phyloP scores from a whole-genome alignment of 2,888 invertebrate genomes.

The Lysandra coridon region DNA sequence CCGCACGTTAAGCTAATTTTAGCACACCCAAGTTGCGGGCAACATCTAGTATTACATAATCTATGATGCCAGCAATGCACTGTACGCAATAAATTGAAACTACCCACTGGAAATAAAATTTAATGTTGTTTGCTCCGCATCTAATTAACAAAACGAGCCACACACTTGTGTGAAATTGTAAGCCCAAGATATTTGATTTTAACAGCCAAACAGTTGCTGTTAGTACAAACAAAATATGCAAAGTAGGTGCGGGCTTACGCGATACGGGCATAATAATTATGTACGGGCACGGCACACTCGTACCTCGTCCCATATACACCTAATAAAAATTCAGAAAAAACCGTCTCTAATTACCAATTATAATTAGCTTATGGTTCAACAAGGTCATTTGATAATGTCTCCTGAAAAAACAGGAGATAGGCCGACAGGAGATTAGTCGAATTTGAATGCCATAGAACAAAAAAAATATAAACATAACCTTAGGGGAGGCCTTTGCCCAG shows the following conservation, averaged over 20 bases:
- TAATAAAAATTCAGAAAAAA: conserved; percentile 76
- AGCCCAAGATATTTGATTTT: conserved; percentile 29
- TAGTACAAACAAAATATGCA: conserved; percentile 72
- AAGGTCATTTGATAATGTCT: background rate
- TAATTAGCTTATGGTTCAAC: conserved; percentile 57
- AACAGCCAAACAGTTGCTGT: conserved; percentile 37
- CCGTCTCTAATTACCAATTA: conserved; percentile 68
- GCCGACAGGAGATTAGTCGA: background rate
- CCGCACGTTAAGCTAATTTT: too few relatives aligned
- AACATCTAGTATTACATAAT: background rate
- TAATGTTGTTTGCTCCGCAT: background rate
- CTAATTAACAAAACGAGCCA: conserved; percentile 7
- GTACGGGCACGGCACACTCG: conserved; percentile 70
- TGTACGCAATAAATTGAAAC: background rate
- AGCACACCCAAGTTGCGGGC: background rate
- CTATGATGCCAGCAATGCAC: background rate
- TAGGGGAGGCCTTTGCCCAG: too few relatives aligned
- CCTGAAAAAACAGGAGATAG: background rate
- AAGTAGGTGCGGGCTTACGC: conserved; percentile 71
- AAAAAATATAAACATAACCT: background rate
- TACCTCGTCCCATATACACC: conserved; percentile 67
- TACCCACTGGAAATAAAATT: background rate
- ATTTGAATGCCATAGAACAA: background rate
- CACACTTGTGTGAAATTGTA: conserved; percentile 21
- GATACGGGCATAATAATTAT: conserved; percentile 77